Evolutionary conservation across 1,140 invertebrate genomes (phyloP).

Genomic region (Drosophila neocordata): DNA sequence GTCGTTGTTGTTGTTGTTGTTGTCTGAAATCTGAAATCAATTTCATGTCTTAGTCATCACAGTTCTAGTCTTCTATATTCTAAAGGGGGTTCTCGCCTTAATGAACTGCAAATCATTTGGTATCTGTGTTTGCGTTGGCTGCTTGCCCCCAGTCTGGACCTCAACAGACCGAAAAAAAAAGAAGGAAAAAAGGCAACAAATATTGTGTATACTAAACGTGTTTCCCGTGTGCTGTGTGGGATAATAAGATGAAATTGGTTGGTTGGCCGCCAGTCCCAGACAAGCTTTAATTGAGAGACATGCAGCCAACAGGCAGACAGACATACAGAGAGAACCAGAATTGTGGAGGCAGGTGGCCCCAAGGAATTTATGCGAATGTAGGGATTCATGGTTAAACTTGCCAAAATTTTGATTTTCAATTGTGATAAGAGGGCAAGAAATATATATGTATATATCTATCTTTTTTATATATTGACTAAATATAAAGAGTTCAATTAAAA

Average conservation of each 20-base stretch:
- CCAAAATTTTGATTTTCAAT: conserved; percentile 1
- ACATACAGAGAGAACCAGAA: not conserved
- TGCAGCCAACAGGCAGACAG: not conserved
- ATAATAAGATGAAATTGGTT: conserved; percentile 69
- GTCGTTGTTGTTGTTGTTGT: too few relatives aligned
- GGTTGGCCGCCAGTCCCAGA: conserved; percentile 24
- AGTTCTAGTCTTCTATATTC: conserved; percentile 47
- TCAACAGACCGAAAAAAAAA: conserved; percentile 41
- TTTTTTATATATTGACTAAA: too few relatives aligned
- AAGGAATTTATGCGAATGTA: conserved; percentile 25
- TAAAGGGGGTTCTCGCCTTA: conserved; percentile 52
- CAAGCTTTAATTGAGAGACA: conserved; percentile 59
- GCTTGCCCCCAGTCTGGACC: conserved; percentile 40
- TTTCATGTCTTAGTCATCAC: conserved; percentile 71
- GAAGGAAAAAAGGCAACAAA: too few relatives aligned
- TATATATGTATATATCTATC: too few relatives aligned
- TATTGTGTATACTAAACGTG: conserved; percentile 29
- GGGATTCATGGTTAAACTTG: not conserved
- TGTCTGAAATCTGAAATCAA: conserved; percentile 58
- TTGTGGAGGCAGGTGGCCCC: conserved; percentile 30
- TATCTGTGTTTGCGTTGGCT: conserved; percentile 60
- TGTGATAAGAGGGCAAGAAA: not conserved
- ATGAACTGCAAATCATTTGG: conserved; percentile 77
- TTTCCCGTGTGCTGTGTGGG: conserved; percentile 62
- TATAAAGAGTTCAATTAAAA: too few relatives aligned